Percentiles rank a stretch among this genome's conserved stretches.
Evolutionary conservation across 2,113 vertebrate genomes (phyloP).

Genomic region (Petromus typicus): DNA sequence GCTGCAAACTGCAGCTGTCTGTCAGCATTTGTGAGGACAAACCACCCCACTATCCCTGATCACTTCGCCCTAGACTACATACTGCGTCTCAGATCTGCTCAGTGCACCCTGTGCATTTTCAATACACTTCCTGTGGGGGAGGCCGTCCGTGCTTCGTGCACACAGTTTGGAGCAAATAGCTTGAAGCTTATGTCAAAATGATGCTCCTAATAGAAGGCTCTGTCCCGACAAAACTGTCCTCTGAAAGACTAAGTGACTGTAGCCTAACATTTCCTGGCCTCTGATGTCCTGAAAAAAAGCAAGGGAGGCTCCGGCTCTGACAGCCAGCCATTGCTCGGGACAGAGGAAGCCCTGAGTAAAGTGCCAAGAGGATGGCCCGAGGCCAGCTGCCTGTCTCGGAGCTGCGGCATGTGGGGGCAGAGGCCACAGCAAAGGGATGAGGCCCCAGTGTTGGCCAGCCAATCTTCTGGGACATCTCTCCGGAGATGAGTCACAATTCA

Average conservation of each 20-base stretch:
- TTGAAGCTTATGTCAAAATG: constrained; percentile 63
- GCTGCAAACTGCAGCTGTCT: constrained; percentile 82
- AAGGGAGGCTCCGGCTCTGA: constrained; percentile 43
- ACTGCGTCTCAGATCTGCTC: constrained; percentile 60
- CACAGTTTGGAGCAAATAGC: constrained; percentile 62
- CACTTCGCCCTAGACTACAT: constrained; percentile 54
- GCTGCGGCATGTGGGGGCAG: constrained; percentile 57
- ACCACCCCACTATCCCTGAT: constrained; percentile 58
- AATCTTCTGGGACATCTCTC: not conserved
- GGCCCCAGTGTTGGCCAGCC: not conserved
- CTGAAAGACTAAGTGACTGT: constrained; percentile 56
- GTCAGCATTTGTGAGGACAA: constrained; percentile 80
- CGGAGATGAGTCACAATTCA: not conserved
- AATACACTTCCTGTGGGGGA: constrained; percentile 62
- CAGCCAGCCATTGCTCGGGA: constrained; percentile 32
- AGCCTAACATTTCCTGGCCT: constrained; percentile 49
- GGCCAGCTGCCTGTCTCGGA: constrained; percentile 62
- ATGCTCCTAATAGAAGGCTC: constrained; percentile 39
- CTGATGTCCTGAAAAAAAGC: constrained; percentile 34
- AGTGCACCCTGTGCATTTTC: constrained; percentile 57
- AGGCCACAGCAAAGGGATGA: constrained; percentile 28
- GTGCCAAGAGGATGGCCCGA: constrained; percentile 38
- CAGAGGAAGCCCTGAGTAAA: constrained; percentile 2
- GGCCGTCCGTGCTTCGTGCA: not conserved
- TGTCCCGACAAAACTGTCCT: constrained; percentile 61